phyloP scores from a whole-genome alignment of 2,113 vertebrate genomes.

The Pseudois nayaur region DNA sequence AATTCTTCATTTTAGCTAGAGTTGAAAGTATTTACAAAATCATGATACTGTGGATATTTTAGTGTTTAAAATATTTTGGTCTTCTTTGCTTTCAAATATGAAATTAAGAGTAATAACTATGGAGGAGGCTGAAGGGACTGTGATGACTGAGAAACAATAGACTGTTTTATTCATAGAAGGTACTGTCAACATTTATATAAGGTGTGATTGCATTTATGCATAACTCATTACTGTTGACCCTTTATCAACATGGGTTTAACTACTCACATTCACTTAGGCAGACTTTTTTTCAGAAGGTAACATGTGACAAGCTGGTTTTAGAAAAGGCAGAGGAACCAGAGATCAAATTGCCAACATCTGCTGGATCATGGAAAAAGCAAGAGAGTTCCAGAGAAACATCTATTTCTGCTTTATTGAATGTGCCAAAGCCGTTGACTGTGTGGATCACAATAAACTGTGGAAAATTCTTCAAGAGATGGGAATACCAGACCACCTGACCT shows the following conservation, averaged over 20 bases:
- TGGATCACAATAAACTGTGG: no score
- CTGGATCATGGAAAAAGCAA: no score
- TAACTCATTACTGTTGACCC: background rate
- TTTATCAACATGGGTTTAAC: background rate
- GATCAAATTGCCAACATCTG: no score
- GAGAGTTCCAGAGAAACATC: no score
- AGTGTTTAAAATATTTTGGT: conserved; percentile 32
- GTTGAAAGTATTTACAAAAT: background rate
- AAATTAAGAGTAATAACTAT: background rate
- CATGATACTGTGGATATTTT: background rate
- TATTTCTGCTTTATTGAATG: no score
- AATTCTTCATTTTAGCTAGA: background rate
- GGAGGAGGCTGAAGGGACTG: background rate
- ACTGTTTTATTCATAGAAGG: background rate
- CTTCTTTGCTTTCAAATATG: background rate
- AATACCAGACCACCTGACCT: no score
- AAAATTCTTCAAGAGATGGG: no score
- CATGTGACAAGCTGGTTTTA: background rate
- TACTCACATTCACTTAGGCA: background rate
- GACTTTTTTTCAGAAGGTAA: background rate
- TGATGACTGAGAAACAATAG: background rate
- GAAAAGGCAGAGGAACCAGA: no score
- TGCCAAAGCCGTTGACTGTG: no score
- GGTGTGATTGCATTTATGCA: background rate
- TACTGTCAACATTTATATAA: background rate